A percentile compares a stretch with the other conserved stretches of the same genome.
Conservation (phyloP, 2,113 vertebrate species). For the Daboia siamensis region DNA sequence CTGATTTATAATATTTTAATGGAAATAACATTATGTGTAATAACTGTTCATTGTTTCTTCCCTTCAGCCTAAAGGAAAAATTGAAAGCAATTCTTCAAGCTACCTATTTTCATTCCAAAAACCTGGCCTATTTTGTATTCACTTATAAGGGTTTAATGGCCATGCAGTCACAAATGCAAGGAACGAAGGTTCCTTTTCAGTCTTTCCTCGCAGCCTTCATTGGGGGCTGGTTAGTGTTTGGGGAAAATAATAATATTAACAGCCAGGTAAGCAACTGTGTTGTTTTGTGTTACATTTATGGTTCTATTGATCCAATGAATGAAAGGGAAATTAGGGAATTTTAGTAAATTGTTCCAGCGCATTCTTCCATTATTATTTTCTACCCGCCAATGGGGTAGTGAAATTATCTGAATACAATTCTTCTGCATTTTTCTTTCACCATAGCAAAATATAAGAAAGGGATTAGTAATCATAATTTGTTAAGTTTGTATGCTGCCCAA, state of each 20-base stretch:
- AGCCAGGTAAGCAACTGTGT: conserved; percentile 81
- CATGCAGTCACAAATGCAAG: conserved; percentile 79
- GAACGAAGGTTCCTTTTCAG: conserved; percentile 80
- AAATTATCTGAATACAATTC: background rate
- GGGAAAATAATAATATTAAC: conserved; percentile 90
- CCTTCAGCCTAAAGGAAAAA: conserved; percentile 84
- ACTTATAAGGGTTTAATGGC: conserved; percentile 87
- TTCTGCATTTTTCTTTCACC: background rate
- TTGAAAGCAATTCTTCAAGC: conserved; percentile 82
- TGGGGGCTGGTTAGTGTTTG: conserved; percentile 88
- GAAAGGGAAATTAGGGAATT: background rate
- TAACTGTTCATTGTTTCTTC: conserved; percentile 39
- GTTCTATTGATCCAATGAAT: background rate
- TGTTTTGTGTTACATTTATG: background rate
- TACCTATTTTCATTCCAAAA: conserved; percentile 88
- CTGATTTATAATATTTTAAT: background rate
- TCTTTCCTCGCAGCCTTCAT: conserved; percentile 89
- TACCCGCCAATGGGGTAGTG: background rate
- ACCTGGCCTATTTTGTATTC: conserved; percentile 90
- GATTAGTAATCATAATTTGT: background rate
- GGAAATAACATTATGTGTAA: background rate
- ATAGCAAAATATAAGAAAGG: background rate
- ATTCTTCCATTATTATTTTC: background rate
- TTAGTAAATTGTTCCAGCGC: background rate
- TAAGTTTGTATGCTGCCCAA: background rate